These are phyloP conservation scores for Garrulus glandarius DNA, from an alignment of 2,797 vertebrate genomes.

Conservation along the genomic window DNA sequence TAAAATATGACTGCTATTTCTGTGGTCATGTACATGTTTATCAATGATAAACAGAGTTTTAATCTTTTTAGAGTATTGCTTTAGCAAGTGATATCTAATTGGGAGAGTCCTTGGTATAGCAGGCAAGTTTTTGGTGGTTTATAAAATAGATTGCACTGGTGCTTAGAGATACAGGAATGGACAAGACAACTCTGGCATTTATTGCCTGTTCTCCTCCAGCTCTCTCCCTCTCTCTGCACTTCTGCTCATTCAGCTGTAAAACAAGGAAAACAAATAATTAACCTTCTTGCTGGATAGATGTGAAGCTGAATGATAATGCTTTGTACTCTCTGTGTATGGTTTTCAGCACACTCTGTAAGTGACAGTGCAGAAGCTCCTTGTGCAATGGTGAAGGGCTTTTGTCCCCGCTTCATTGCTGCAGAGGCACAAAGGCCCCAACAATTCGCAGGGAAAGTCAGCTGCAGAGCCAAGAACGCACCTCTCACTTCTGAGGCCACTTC, in stretches of 20 bases:
- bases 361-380: neutral
- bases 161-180: neutral
- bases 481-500: neutral
- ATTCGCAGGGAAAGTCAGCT: neutral
- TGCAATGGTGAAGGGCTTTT: neutral
- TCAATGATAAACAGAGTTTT: slow-evolving; percentile 19
- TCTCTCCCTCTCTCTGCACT: neutral
- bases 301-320: slow-evolving; percentile 30
- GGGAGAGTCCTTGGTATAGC: neutral
- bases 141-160: neutral
- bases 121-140: neutral
- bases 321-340: neutral
- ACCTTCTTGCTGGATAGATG: neutral
- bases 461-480: neutral
- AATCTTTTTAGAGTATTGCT: neutral
- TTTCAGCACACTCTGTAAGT: neutral
- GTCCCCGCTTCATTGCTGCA: neutral
- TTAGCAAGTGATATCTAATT: slow-evolving; percentile 17
- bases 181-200: slow-evolving; percentile 33
- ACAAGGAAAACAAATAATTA: slow-evolving; percentile 58
- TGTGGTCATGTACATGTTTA: neutral
- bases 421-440: neutral
- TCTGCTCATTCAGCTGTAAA: slow-evolving; percentile 51
- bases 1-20: neutral
- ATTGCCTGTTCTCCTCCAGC: slow-evolving; percentile 36